Evolutionary conservation across 2,888 invertebrate genomes (phyloP).

Genomic region (Cataglyphis cursor): DNA sequence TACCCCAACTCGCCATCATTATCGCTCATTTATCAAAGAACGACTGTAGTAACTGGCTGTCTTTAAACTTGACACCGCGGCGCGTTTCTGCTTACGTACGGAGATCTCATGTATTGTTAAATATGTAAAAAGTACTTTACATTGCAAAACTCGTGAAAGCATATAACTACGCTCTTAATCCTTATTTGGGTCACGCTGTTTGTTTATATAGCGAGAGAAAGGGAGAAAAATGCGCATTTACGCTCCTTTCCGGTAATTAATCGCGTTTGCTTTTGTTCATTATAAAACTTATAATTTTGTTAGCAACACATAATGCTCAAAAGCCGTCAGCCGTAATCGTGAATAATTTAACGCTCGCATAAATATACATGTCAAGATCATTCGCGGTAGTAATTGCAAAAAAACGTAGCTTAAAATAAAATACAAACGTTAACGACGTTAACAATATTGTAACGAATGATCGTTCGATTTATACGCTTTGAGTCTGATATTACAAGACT

Average conservation of each 20-base stretch:
- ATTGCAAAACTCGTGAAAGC: slow-evolving; percentile 8
- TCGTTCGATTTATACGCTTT: slow-evolving; percentile 1
- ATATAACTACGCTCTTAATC: slow-evolving; percentile 32
- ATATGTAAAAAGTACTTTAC: slow-evolving; percentile 41
- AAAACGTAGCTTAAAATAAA: not conserved
- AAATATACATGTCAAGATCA: not conserved
- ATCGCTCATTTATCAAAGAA: slow-evolving; percentile 76
- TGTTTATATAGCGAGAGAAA: not conserved
- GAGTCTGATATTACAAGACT: not conserved
- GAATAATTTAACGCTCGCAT: not conserved
- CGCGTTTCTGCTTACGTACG: slow-evolving; percentile 23
- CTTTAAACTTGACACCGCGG: slow-evolving; percentile 21
- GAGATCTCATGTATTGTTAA: slow-evolving; percentile 46
- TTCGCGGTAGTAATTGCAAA: not conserved
- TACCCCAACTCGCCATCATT: slow-evolving; percentile 70
- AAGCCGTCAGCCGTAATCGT: not conserved
- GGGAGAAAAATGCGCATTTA: slow-evolving; percentile 7
- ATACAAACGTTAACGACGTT: not conserved
- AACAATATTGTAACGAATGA: not conserved
- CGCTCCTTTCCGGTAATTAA: slow-evolving; percentile 13
- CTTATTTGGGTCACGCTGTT: slow-evolving; percentile 27
- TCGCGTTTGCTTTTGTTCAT: slow-evolving; percentile 20
- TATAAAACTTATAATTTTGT: slow-evolving; percentile 27
- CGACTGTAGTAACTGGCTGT: slow-evolving; percentile 66
- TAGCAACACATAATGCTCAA: slow-evolving; percentile 9